phyloP scores from a whole-genome alignment of 1,140 invertebrate genomes.

The Tachypleus tridentatus region DNA sequence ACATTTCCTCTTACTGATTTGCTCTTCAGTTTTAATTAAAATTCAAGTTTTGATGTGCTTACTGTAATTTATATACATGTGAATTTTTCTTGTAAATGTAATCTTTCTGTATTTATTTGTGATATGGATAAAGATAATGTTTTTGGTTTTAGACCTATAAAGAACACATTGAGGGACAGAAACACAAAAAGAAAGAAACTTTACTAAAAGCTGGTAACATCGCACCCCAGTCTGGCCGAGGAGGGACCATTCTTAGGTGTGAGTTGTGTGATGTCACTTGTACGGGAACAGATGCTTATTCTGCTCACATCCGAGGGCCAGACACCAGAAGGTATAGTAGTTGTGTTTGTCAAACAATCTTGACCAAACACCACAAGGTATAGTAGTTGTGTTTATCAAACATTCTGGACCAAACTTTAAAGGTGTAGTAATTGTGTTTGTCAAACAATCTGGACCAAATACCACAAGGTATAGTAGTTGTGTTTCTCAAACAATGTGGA shows the following conservation, averaged over 20 bases:
- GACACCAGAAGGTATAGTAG: too few relatives aligned
- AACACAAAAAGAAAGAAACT: slow-evolving; percentile 97
- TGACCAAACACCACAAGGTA: too few relatives aligned
- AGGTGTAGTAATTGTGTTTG: too few relatives aligned
- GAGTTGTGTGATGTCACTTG: slow-evolving; percentile 92
- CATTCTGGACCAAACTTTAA: too few relatives aligned
- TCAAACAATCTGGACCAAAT: too few relatives aligned
- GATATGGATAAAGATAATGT: slow-evolving; percentile 1
- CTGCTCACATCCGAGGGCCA: slow-evolving; percentile 82
- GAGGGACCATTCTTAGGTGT: slow-evolving; percentile 49
- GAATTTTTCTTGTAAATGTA: background rate
- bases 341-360: too few relatives aligned
- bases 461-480: too few relatives aligned
- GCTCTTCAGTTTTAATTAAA: background rate
- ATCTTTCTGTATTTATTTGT: slow-evolving; percentile 6
- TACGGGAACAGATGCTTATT: slow-evolving; percentile 93
- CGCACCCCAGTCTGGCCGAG: slow-evolving; percentile 38
- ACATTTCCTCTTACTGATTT: background rate
- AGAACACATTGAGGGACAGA: slow-evolving; percentile 94
- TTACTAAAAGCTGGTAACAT: slow-evolving; percentile 60
- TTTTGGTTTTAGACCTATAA: slow-evolving; percentile 62
- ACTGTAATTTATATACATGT: background rate
- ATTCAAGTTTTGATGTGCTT: background rate
- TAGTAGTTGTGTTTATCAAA: too few relatives aligned
- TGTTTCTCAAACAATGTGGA: too few relatives aligned